Evolutionary conservation across 2,888 invertebrate genomes (phyloP).

Genomic region (Galerucella pusilla): DNA sequence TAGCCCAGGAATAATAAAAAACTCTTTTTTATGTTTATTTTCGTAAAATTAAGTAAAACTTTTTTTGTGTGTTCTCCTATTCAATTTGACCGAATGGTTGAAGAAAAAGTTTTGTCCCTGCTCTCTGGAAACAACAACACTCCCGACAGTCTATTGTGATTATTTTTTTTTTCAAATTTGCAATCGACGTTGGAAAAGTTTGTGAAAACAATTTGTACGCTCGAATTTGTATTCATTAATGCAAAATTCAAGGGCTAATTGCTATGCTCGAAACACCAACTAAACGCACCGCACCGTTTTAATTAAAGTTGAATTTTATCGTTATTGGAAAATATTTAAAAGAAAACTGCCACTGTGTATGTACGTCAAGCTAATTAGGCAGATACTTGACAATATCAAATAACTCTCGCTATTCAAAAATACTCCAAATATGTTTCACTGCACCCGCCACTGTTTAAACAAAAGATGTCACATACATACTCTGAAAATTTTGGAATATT

Average conservation of each 20-base stretch:
- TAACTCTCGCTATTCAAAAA: too few species aligned
- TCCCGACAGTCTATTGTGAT: conserved; percentile 37
- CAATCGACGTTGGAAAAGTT: conserved; percentile 41
- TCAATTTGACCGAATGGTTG: conserved; percentile 7
- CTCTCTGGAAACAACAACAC: conserved; percentile 30
- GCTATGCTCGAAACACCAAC: conserved; percentile 45
- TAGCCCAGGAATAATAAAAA: neutral
- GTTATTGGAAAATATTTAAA: conserved; percentile 45
- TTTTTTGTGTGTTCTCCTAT: conserved; percentile 8
- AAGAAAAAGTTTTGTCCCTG: conserved; percentile 31
- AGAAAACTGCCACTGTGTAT: conserved; percentile 36
- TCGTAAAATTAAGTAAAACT: conserved; percentile 15
- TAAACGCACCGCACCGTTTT: conserved; percentile 43
- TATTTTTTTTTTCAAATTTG: conserved; percentile 36
- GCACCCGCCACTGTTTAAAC: neutral
- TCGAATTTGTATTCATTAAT: conserved; percentile 50
- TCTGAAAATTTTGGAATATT: conserved; percentile 6
- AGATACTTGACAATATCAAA: too few species aligned
- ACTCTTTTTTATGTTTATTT: neutral
- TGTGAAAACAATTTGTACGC: conserved; percentile 45
- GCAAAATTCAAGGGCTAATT: conserved; percentile 49
- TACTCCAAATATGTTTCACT: neutral
- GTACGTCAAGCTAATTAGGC: too few species aligned
- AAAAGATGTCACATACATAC: conserved; percentile 15
- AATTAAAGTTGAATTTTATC: conserved; percentile 44